Base-by-base conservation (phyloP, 2,113 vertebrate genomes). In the Notiomystis cincta region DNA sequence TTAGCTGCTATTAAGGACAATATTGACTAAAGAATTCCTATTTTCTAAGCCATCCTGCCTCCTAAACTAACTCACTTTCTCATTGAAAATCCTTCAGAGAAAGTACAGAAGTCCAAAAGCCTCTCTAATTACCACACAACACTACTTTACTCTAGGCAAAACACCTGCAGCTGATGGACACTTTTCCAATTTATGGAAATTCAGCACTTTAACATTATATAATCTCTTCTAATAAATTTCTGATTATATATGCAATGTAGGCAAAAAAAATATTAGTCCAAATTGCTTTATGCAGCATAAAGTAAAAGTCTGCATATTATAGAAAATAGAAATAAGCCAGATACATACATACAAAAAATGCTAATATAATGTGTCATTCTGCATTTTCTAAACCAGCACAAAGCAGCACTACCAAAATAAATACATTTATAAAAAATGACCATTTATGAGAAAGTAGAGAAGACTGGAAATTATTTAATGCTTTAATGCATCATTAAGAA, bases 401-500 rank as follows among this genome's bases (percentile, higher is more conserved):
- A 78, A 92, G 82, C 82, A 90, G 71, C 42, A 66, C 50, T 82
- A 84, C 77, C 80, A 90, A 96, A 96, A 95, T 44, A 89, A 84
- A 92, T 58, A 82, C 72, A 91, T 94, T 92, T 87, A 82, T 83
- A 77, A 93, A 67, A 95, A 96, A 90, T 22, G 40, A 82, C 18
- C 81, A 84, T 94, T 97, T 96, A 96, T 35, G 81, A 83, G 37
- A 93, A 97, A 97, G 89, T 79, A 95, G 4, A 90, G 77, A 92
- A 57, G 53, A 96, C 21, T 84, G 80, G 15, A 82, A 87, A 82
- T 78, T 89, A 83, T 95, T 89, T 54, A 87, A 65, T 57, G 54
- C 38, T 93, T 89, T 94, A 94, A 96, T 94, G 69, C 78, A 56
- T 60, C 94, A 97, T 95, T 97, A 97, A 97, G 94, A 96, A 95